A percentile compares a stretch with the other conserved stretches of the same genome.
Evolutionary conservation across 2,113 vertebrate genomes (phyloP).

Genomic region (Pelecanoides urinatrix): DNA sequence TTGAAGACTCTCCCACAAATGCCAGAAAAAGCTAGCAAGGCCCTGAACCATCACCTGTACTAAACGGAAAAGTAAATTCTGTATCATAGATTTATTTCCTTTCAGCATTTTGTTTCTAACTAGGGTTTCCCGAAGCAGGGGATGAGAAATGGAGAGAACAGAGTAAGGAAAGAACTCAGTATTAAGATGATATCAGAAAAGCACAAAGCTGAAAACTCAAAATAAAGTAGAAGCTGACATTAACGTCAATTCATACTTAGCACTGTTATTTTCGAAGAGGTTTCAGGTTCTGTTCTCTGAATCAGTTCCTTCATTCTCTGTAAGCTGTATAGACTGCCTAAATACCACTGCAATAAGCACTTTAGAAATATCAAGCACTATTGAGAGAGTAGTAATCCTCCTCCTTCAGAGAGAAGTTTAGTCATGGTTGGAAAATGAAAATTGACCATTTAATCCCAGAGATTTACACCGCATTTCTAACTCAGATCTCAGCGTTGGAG

Average conservation of each 20-base stretch:
- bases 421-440: conserved; percentile 60
- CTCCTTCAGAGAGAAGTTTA: conserved; percentile 36
- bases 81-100: neutral
- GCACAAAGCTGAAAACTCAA: neutral
- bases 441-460: conserved; percentile 57
- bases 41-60: conserved; percentile 51
- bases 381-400: neutral
- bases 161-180: neutral
- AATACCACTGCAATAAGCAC: neutral
- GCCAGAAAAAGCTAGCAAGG: conserved; percentile 49
- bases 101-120: conserved; percentile 42
- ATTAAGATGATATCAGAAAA: neutral
- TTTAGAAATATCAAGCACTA: neutral
- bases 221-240: neutral
- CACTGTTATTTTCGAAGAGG: neutral
- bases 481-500: neutral
- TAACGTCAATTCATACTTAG: neutral
- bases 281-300: neutral
- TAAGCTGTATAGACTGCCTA: neutral
- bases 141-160: neutral
- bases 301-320: neutral
- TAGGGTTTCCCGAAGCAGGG: neutral
- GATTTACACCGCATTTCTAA: conserved; percentile 60
- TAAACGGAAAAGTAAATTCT: conserved; percentile 63
- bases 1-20: conserved; percentile 10